phyloP scores from a whole-genome alignment of 2,888 invertebrate genomes.

The Melanophora roralis region DNA sequence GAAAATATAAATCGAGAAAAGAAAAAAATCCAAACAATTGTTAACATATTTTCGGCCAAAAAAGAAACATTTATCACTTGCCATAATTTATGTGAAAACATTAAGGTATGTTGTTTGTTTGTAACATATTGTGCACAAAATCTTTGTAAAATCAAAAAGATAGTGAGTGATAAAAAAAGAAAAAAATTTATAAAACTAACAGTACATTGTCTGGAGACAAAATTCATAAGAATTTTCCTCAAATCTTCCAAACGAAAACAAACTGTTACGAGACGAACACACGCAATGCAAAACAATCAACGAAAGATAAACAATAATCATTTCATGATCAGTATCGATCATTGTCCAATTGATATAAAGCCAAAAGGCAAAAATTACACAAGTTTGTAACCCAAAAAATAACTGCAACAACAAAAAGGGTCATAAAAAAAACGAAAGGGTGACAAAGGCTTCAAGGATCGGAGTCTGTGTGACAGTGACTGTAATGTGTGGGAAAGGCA shows the following conservation, averaged over 20 bases:
- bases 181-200: constrained; percentile 49
- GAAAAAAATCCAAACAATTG: neutral
- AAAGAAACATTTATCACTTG: constrained; percentile 57
- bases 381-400: neutral
- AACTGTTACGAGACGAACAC: constrained; percentile 34
- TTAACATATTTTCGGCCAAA: neutral
- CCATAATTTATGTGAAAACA: constrained; percentile 50
- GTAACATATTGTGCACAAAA: neutral
- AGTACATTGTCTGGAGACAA: constrained; percentile 56
- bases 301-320: constrained; percentile 55
- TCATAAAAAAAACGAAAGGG: constrained; percentile 40
- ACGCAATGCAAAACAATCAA: constrained; percentile 40
- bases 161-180: no score
- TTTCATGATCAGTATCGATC: constrained; percentile 60
- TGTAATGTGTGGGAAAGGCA: constrained; percentile 59
- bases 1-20: neutral
- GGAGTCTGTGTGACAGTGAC: constrained; percentile 11
- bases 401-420: constrained; percentile 11
- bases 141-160: constrained; percentile 40
- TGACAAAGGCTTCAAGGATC: constrained; percentile 29
- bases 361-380: neutral
- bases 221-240: constrained; percentile 42
- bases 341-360: constrained; percentile 45
- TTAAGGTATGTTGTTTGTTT: neutral
- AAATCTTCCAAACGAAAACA: neutral